These are phyloP conservation scores for Nannoperca australis DNA, from an alignment of 2,797 vertebrate genomes.

Conservation along the genomic window DNA sequence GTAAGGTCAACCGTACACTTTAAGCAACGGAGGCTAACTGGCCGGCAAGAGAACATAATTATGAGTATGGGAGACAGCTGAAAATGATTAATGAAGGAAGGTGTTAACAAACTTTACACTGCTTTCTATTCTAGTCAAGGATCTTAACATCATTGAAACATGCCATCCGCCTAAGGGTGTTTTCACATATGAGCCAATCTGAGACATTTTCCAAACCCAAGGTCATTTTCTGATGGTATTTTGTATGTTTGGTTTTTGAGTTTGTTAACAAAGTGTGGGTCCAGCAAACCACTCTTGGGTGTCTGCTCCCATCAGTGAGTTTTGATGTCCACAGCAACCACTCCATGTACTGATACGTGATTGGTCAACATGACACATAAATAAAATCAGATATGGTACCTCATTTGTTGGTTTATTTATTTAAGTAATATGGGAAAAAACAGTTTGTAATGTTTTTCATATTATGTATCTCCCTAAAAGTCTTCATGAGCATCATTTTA, in stretches of 20 bases:
- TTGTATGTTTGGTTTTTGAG: not conserved
- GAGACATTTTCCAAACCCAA: not conserved
- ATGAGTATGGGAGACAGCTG: slow-evolving; percentile 29
- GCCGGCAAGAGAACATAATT: slow-evolving; percentile 31
- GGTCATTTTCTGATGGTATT: not conserved
- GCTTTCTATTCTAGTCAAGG: not conserved
- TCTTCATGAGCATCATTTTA: too few species aligned
- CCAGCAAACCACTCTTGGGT: not conserved
- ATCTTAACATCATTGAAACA: not conserved
- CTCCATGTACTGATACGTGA: not conserved
- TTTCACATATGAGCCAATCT: not conserved
- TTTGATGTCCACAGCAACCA: not conserved
- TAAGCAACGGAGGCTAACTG: slow-evolving; percentile 15
- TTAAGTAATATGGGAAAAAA: not conserved
- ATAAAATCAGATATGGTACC: not conserved
- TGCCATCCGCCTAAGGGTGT: not conserved
- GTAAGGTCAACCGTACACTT: slow-evolving; percentile 36
- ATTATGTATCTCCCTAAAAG: not conserved
- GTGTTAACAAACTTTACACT: not conserved
- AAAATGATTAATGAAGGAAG: slow-evolving; percentile 27
- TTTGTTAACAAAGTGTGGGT: not conserved
- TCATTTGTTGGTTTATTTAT: not conserved
- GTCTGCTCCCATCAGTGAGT: not conserved
- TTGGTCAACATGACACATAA: not conserved
- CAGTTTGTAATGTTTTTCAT: not conserved